Base-by-base conservation (phyloP, 2,113 vertebrate genomes). In the Melanostigma gelatinosum region DNA sequence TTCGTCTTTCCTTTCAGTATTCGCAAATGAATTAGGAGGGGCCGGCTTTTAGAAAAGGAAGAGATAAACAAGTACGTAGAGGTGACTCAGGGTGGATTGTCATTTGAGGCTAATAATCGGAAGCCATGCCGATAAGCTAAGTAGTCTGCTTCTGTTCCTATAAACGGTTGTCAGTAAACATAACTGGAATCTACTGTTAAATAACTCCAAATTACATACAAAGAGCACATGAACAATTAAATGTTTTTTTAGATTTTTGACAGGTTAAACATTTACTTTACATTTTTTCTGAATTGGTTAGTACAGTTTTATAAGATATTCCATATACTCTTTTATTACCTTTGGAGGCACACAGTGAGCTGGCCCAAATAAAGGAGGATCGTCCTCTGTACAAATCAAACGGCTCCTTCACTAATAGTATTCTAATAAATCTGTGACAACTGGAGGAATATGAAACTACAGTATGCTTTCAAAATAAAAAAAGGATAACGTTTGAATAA, bases 41-140 rank as follows among this genome's bases (percentile, higher is more conserved):
- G 62, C 13, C 36, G 69, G 67, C 80, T 71, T 88, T 84, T 61
- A 82, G 61, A 86, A 72, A 44, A 67, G 29, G 27, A 76, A 83
- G 68, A 58, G 69, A 82, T 83, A 85, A 85, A 89, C 77, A 77
- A 75, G 82, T 57, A n/a, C n/a, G 5, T 44, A 64, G 55, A 72
- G 57, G 46, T 79, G 48, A 86, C n/a, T 83, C 48, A 13, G 63
- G 46, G 52, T 73, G 72, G 82, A 83, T 15, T 80, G 76, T 71
- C 78, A 86, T 61, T 68, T 75, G 50, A 85, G 52, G 71, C 54
- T 65, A 77, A 82, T 81, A 71, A 85, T 64, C n/a, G 16, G 68
- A 73, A 85, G 73, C 72, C 9, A 7, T 80, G 52, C 34, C 72
- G 87, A 85, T 85, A 87, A 71, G 65, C 60, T 66, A 67, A 76